Conservation (phyloP, 2,888 invertebrate species). For the Zaprionus obscuricornis region DNA sequence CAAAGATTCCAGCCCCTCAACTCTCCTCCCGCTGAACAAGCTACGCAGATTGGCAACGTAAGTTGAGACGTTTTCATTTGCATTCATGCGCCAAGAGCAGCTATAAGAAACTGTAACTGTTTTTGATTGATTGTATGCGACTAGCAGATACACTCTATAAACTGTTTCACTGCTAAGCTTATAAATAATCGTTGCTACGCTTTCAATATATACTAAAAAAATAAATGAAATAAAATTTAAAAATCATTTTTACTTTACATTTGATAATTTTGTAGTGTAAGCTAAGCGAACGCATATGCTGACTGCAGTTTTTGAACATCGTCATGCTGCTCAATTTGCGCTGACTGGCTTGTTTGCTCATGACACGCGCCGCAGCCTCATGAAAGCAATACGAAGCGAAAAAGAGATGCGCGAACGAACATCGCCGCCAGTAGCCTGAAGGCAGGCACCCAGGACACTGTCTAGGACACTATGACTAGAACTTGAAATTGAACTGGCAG, state of each 20-base stretch:
- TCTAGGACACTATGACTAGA: neutral
- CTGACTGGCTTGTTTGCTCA: conserved; percentile 73
- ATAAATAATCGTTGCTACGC: too few relatives aligned
- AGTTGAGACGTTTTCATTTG: conserved; percentile 75
- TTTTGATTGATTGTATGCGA: neutral
- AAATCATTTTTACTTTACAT: too few relatives aligned
- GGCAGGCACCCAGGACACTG: neutral
- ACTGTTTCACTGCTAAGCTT: neutral
- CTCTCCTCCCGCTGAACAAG: conserved; percentile 8
- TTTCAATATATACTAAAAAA: too few relatives aligned
- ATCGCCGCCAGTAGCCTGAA: neutral
- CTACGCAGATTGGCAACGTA: conserved; percentile 41
- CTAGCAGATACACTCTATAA: conserved; percentile 6
- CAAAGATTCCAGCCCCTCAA: neutral
- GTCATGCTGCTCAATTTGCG: conserved; percentile 64
- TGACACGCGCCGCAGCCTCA: conserved; percentile 64
- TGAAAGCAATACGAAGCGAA: conserved; percentile 1
- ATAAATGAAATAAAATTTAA: too few relatives aligned
- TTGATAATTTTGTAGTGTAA: conserved; percentile 15
- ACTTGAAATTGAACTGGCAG: neutral
- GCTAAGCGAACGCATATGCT: neutral
- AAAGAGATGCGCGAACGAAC: too few relatives aligned
- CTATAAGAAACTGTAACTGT: conserved; percentile 12
- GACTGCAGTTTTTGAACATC: conserved; percentile 18
- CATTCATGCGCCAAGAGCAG: conserved; percentile 54